Evolutionary conservation across 2,113 vertebrate species (phyloP).

Genomic region (Oncorhynchus nerka): DNA sequence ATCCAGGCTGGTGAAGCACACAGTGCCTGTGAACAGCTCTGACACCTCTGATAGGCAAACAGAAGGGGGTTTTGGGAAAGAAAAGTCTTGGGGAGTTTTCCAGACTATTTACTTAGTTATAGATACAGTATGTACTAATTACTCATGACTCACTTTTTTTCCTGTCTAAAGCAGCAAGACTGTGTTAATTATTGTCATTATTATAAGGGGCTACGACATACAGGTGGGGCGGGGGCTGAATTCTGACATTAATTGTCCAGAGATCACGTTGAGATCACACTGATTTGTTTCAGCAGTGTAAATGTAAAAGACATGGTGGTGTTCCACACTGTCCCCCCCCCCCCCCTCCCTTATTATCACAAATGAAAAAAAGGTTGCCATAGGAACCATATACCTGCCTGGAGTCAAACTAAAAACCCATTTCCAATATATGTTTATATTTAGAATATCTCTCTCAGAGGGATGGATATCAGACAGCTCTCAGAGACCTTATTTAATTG

Average conservation of each 20-base stretch:
- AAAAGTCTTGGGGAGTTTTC: neutral
- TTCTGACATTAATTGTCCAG: neutral
- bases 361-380: conserved; percentile 50
- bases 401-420: conserved; percentile 61
- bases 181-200: conserved; percentile 28
- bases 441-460: conserved; percentile 50
- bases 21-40: conserved; percentile 80
- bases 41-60: conserved; percentile 77
- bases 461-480: conserved; percentile 42
- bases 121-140: neutral
- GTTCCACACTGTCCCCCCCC: conserved; percentile 14
- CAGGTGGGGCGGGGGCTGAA: neutral
- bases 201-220: conserved; percentile 5
- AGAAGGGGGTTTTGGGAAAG: conserved; percentile 55
- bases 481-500: conserved; percentile 43
- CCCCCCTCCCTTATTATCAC: conserved; percentile 29
- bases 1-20: conserved; percentile 77
- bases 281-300: conserved; percentile 7
- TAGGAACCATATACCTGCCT: conserved; percentile 57
- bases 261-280: conserved; percentile 9
- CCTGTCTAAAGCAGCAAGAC: neutral
- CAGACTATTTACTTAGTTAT: neutral
- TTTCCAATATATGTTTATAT: conserved; percentile 59
- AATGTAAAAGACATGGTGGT: conserved; percentile 30
- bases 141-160: neutral